A percentile compares a stretch with the other conserved stretches of the same genome.
Evolutionary conservation across 2,888 invertebrate species (phyloP).

Genomic region (Hyppa rectilinea): DNA sequence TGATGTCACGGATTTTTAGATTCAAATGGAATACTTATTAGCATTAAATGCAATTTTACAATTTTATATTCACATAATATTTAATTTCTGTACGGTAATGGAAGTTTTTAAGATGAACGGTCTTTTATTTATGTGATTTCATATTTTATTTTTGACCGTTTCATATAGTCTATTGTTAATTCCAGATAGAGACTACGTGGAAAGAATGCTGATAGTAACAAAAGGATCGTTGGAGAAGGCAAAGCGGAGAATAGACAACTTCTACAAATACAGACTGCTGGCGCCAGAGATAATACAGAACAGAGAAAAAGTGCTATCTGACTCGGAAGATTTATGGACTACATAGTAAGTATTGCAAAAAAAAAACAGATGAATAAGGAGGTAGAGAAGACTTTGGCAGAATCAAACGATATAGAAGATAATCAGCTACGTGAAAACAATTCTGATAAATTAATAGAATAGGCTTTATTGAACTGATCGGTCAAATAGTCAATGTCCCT

Average conservation of each 20-base stretch:
- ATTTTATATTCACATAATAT: too few species aligned
- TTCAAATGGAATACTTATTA: too few species aligned
- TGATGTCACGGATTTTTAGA: too few species aligned
- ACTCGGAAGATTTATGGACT: slow-evolving; percentile 76
- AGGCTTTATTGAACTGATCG: background rate
- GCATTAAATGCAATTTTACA: too few species aligned
- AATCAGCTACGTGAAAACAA: background rate
- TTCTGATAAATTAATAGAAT: background rate
- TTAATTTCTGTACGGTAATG: too few species aligned
- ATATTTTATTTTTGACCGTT: too few species aligned
- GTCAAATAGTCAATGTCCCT: background rate
- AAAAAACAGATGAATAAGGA: background rate
- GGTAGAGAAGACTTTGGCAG: background rate
- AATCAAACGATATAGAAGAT: background rate
- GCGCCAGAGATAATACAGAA: slow-evolving; percentile 81
- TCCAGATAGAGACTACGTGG: slow-evolving; percentile 76
- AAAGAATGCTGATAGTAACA: slow-evolving; percentile 77
- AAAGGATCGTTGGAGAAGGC: slow-evolving; percentile 84
- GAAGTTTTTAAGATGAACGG: too few species aligned
- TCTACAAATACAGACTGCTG: slow-evolving; percentile 77
- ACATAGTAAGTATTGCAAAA: slow-evolving; percentile 76
- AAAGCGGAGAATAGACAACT: slow-evolving; percentile 80
- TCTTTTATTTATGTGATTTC: too few species aligned
- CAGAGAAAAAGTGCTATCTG: slow-evolving; percentile 73
- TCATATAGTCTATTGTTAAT: slow-evolving; percentile 30